Evolutionary conservation across 2,113 vertebrate species (phyloP).

Genomic region (Caretta caretta): DNA sequence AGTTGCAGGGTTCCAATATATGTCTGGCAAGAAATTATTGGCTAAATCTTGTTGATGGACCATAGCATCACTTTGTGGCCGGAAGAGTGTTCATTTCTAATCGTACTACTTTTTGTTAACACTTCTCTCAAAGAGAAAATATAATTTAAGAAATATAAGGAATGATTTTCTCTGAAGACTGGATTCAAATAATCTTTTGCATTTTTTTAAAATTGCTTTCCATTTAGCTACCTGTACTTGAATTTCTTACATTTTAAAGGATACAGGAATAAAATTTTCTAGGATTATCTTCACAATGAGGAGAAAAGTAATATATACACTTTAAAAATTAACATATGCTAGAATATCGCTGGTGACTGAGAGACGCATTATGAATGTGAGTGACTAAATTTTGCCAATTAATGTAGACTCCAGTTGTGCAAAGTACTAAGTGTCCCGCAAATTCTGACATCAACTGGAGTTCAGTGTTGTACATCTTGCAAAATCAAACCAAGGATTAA

Average conservation of each 20-base stretch:
- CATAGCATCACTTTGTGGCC: neutral
- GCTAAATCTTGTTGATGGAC: too few relatives aligned
- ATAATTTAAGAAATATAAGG: neutral
- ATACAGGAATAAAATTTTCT: neutral
- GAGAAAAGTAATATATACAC: neutral
- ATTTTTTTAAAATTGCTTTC: neutral
- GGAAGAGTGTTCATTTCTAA: neutral
- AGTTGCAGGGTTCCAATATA: neutral
- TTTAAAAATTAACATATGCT: neutral
- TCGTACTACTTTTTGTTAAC: neutral
- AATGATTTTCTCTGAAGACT: neutral
- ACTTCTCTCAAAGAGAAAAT: too few relatives aligned
- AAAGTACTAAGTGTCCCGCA: neutral
- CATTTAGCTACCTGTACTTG: too few relatives aligned
- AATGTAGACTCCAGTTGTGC: neutral
- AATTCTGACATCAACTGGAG: neutral
- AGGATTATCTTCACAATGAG: neutral
- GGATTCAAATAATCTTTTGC: neutral
- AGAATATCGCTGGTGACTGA: neutral
- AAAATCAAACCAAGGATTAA: neutral
- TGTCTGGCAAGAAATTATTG: too few relatives aligned
- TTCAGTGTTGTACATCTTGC: neutral
- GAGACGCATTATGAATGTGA: neutral
- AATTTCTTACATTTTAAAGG: neutral
- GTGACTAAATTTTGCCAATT: neutral